Evolutionary conservation across 2,113 vertebrate genomes (phyloP).

Genomic region (Andinoacara biseriatus): DNA sequence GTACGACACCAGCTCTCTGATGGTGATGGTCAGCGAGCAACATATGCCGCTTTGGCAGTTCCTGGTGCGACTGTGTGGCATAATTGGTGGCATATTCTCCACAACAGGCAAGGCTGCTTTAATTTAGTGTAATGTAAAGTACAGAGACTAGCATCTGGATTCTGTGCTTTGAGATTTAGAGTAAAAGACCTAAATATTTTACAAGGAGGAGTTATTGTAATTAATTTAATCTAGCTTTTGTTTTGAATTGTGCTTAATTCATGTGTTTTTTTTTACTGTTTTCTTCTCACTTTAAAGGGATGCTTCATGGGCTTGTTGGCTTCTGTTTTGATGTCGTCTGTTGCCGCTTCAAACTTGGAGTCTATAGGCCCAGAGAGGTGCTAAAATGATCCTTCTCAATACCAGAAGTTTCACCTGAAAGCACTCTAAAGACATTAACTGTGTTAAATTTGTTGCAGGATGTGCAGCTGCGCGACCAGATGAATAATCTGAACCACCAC

Average conservation of each 20-base stretch:
- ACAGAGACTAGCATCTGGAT: too few species aligned
- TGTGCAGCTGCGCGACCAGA: constrained; percentile 51
- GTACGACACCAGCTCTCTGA: constrained; percentile 95
- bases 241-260: too few species aligned
- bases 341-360: constrained; percentile 90
- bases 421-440: background rate
- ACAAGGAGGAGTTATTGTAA: background rate
- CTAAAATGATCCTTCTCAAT: constrained; percentile 18
- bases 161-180: background rate
- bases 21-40: constrained; percentile 96
- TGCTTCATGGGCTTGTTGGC: constrained; percentile 91
- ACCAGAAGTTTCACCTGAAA: background rate
- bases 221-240: background rate
- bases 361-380: constrained; percentile 83
- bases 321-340: constrained; percentile 90
- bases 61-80: constrained; percentile 94
- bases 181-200: background rate
- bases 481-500: constrained; percentile 68
- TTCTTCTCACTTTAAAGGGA: constrained; percentile 80
- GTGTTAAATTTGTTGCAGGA: constrained; percentile 39
- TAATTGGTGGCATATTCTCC: constrained; percentile 95
- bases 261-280: background rate
- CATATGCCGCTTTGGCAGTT: constrained; percentile 98
- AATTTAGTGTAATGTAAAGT: background rate
- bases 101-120: constrained; percentile 86